A percentile compares a stretch with the other conserved stretches of the same genome.
These are phyloP conservation scores for Ciconia nigra DNA, from an alignment of 2,797 vertebrate species.

Conservation along the genomic window DNA sequence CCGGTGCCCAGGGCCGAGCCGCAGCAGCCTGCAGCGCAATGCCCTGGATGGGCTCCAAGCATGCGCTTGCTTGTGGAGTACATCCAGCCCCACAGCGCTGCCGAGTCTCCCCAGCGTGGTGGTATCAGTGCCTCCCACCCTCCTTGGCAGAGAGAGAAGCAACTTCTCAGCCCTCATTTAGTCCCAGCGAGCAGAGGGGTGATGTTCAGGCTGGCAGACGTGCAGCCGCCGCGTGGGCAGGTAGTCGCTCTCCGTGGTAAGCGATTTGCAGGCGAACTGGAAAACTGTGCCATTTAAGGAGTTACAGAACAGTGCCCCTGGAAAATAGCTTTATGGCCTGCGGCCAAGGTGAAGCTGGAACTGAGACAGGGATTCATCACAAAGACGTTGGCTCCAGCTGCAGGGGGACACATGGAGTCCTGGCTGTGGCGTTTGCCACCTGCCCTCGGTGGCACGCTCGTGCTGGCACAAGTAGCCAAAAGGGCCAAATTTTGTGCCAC, in stretches of 20 bases:
- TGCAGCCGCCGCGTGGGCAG: background rate
- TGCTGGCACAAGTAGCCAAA: background rate
- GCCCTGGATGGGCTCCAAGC: background rate
- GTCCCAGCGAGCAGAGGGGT: accelerated
- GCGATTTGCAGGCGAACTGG: accelerated
- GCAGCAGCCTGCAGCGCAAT: accelerated
- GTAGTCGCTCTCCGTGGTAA: background rate
- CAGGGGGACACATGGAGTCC: background rate
- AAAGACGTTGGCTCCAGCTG: background rate
- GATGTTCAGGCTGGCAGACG: background rate
- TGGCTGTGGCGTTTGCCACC: background rate
- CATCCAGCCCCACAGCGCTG: background rate
- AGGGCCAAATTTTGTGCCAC: accelerated
- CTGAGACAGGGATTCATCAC: background rate
- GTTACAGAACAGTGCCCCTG: background rate
- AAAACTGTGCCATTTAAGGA: background rate
- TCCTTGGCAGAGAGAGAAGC: background rate
- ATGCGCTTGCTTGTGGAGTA: accelerated
- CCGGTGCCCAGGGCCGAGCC: background rate
- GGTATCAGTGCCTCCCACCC: background rate
- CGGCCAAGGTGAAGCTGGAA: background rate
- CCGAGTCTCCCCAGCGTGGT: accelerated
- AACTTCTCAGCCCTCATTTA: background rate
- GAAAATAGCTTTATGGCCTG: background rate
- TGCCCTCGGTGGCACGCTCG: accelerated